These are phyloP conservation scores for Latrodectus geometricus DNA, from an alignment of 1,140 invertebrate genomes.

Conservation along the genomic window DNA sequence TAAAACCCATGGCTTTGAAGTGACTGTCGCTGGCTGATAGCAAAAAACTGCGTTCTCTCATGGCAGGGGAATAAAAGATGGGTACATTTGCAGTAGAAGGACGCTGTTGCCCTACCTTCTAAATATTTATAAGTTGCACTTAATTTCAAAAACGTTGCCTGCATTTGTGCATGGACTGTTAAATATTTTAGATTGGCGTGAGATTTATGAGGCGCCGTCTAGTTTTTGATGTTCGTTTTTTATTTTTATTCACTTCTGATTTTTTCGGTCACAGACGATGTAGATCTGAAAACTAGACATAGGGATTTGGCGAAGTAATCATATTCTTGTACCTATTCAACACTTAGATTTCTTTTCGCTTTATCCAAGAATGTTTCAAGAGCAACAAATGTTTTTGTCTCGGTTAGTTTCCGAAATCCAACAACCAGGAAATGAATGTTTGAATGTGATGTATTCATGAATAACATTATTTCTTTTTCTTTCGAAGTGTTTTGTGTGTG, in stretches of 20 bases:
- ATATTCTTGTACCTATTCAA: neutral
- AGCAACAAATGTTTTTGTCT: neutral
- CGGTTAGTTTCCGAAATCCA: neutral
- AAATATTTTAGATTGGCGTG: slow-evolving; percentile 51
- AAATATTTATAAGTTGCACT: slow-evolving; percentile 56
- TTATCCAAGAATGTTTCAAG: neutral
- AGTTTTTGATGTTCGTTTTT: slow-evolving; percentile 9
- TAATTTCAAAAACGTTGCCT: slow-evolving; percentile 51
- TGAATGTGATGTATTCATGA: neutral
- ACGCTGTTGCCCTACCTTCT: slow-evolving; percentile 24
- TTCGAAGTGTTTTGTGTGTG: no score
- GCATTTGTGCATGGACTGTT: slow-evolving; percentile 44
- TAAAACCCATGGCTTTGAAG: slow-evolving; percentile 38
- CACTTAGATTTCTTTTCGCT: neutral
- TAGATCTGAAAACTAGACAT: neutral
- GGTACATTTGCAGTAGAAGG: neutral
- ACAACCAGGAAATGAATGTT: neutral
- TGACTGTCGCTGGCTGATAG: slow-evolving; percentile 8
- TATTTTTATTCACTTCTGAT: neutral
- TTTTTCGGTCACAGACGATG: neutral
- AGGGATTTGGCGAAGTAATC: neutral
- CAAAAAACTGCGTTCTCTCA: neutral
- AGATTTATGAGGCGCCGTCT: slow-evolving; percentile 24
- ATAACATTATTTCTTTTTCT: neutral
- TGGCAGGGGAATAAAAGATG: neutral